Evolutionary conservation across 2,888 invertebrate species (phyloP).

Genomic region (Stenolophus ochropezus): DNA sequence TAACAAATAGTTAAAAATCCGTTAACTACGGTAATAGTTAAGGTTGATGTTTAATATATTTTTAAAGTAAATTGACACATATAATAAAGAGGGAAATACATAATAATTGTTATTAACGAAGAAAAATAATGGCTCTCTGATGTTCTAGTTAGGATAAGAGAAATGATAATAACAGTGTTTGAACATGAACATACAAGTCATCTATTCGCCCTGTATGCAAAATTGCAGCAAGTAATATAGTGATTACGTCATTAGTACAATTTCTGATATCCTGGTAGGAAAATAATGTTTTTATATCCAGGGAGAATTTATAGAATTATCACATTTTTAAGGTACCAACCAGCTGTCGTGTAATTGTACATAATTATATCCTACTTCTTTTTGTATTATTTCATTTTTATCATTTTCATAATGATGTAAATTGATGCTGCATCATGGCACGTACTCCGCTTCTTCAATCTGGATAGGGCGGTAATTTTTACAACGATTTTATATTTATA

Average conservation of each 20-base stretch:
- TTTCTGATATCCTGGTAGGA: constrained; percentile 15
- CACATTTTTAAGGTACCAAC: constrained; percentile 31
- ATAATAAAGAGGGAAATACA: too few relatives aligned
- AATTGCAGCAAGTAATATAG: constrained; percentile 9
- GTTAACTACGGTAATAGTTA: too few relatives aligned
- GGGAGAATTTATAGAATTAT: constrained; percentile 20
- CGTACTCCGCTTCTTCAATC: constrained; percentile 16
- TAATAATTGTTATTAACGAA: too few relatives aligned
- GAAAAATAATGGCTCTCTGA: too few relatives aligned
- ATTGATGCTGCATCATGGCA: constrained; percentile 26
- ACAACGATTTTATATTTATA: constrained; percentile 31
- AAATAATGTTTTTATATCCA: constrained; percentile 37
- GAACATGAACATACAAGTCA: background rate
- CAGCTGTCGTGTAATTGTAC: constrained; percentile 26
- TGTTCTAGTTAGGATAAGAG: too few relatives aligned
- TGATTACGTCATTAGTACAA: constrained; percentile 16
- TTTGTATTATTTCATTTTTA: constrained; percentile 30
- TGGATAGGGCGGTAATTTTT: constrained; percentile 22
- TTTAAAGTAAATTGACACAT: too few relatives aligned
- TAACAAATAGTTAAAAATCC: too few relatives aligned
- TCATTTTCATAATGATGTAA: constrained; percentile 39
- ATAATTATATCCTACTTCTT: constrained; percentile 14
- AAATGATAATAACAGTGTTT: too few relatives aligned
- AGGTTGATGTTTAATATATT: too few relatives aligned
- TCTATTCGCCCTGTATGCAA: constrained; percentile 1